phyloP scores from a whole-genome alignment of 2,113 vertebrate species.

The Origma solitaria region DNA sequence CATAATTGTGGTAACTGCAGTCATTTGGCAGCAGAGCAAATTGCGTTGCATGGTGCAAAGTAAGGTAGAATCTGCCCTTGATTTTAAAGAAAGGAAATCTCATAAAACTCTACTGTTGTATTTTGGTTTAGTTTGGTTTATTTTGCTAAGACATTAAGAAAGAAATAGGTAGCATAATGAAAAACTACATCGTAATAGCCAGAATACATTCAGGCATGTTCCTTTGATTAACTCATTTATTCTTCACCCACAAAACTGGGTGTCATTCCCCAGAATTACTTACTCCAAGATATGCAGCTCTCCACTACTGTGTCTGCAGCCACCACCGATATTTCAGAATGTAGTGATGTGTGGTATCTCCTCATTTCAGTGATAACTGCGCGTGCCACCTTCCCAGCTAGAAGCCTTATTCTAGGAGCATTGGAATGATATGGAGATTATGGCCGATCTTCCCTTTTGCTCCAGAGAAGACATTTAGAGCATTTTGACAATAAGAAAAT shows the following conservation, averaged over 20 bases:
- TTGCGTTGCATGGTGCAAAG: not conserved
- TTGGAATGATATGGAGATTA: not conserved
- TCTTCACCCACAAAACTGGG: not conserved
- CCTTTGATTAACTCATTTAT: not conserved
- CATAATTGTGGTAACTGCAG: not conserved
- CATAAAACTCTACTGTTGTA: not conserved
- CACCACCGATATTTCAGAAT: not conserved
- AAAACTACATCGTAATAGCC: not conserved
- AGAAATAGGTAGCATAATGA: not conserved
- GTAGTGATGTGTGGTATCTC: not conserved
- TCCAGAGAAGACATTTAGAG: not conserved
- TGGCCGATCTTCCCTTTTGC: not conserved
- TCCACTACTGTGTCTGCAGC: not conserved
- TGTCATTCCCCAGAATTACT: not conserved
- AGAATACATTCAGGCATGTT: not conserved
- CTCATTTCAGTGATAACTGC: not conserved
- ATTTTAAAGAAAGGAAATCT: not conserved
- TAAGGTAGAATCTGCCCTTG: not conserved
- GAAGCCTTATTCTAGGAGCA: not conserved
- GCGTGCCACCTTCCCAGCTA: not conserved
- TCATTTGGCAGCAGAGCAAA: not conserved
- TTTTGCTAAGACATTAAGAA: not conserved
- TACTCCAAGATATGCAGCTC: not conserved
- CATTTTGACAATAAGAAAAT: not conserved
- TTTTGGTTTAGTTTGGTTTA: not conserved